Conservation (phyloP, 2,113 vertebrate genomes). For the Typhlomys cinereus region DNA sequence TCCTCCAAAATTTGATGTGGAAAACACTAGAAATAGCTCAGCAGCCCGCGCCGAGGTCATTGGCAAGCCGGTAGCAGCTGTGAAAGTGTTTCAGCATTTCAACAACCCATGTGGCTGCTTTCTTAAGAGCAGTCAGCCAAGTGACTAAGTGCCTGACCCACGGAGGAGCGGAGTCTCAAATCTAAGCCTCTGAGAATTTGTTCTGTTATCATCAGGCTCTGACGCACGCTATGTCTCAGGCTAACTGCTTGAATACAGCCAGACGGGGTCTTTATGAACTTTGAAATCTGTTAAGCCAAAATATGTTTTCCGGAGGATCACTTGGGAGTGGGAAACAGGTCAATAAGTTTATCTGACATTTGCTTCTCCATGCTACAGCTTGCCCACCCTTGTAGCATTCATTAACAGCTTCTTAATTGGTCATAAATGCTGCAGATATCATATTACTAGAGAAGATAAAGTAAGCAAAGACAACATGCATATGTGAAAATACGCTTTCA, state of each 20-base stretch:
- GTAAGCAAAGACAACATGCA: not conserved
- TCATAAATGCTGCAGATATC: constrained; percentile 24
- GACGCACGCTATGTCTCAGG: not conserved
- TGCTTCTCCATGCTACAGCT: constrained; percentile 4
- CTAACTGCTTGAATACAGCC: constrained; percentile 6
- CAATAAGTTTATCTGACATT: constrained; percentile 40
- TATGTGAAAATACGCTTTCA: not conserved
- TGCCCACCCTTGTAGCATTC: not conserved
- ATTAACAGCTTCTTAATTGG: constrained; percentile 27
- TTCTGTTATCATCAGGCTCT: constrained; percentile 21
- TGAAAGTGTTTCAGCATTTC: constrained; percentile 57
- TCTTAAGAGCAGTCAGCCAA: constrained; percentile 63
- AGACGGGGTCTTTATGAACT: constrained; percentile 16
- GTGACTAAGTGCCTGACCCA: constrained; percentile 2
- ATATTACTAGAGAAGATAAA: constrained; percentile 24
- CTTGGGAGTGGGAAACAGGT: not conserved
- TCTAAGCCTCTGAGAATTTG: not conserved
- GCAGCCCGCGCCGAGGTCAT: constrained; percentile 48
- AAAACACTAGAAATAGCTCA: constrained; percentile 65
- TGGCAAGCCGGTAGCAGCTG: constrained; percentile 55
- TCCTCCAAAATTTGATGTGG: constrained; percentile 45
- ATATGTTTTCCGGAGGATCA: not conserved
- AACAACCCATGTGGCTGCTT: constrained; percentile 28
- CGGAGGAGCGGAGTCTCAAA: not conserved
- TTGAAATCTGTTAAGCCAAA: constrained; percentile 4